Evolutionary conservation across 1,140 invertebrate genomes (phyloP), one percentile per base, ranked within the genome.

Genomic region (Drosophila leontia): DNA sequence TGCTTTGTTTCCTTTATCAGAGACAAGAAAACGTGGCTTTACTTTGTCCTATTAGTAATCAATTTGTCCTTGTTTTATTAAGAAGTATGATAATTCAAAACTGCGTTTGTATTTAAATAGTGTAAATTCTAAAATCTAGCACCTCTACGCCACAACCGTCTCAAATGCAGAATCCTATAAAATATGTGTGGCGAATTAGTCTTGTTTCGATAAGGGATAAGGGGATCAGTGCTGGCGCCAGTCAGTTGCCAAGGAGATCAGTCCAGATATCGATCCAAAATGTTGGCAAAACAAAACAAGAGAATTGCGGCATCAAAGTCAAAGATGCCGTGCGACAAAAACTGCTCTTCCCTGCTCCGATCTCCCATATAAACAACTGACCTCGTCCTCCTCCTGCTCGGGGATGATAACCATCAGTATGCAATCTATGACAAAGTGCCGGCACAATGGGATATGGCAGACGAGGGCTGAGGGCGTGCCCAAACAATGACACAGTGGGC

Each of bases 401-500:
- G 13, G 17, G 23, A 12, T 45, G 84, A 87, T 87, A 87, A 81
- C 56, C 72, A 87, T 87, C 83, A 80, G 84, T 81, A 64, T 74
- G 78, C 68, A 78, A 88, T 86, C 64, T 82, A 79, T 79, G 79
- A 84, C 80, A 84, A 88, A 75, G 64, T 61, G 47, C 59, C 62
- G 74, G 63, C 74, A 59, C 51, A 76, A 76, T 55, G 50, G 74
- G 42, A 62, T 42, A 69, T 75, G 65, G 15, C 19, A 57, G 61
- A 34, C 47, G 51, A 64, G 29, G 29, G 68, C 34, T 47, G 61
- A 68, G 42, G 85, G 85, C 82, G 86, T 91, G 72, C 68, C 82
- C 86, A 90, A 90, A 90, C 87, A 90, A 90, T 90, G 86, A 91
- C 86, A 82, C 86, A 90, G 86, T 90, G 87, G 86, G 86, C 75